Evolutionary conservation across 2,797 vertebrate species (phyloP).

Genomic region (Macropus fuliginosus): DNA sequence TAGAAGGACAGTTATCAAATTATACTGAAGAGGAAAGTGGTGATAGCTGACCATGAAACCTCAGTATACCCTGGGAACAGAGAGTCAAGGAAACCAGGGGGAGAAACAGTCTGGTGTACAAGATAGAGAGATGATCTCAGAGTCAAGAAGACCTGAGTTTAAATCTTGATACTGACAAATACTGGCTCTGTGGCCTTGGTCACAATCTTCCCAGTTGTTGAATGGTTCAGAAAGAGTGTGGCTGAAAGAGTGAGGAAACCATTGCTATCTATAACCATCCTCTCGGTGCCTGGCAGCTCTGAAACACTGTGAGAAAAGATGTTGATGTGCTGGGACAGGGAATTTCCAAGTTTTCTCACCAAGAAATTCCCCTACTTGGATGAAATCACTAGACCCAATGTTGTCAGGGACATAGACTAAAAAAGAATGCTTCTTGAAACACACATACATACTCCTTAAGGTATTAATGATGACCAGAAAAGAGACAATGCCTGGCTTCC

Average conservation of each 20-base stretch:
- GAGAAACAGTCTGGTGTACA: not conserved
- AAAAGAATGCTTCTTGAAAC: not conserved
- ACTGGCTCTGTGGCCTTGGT: not conserved
- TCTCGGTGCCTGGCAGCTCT: not conserved
- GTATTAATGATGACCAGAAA: not conserved
- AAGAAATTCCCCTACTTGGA: not conserved
- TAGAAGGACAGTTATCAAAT: too few species aligned
- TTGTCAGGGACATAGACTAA: not conserved
- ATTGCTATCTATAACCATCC: not conserved
- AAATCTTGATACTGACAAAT: not conserved
- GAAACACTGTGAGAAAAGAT: not conserved
- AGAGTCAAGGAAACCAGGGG: not conserved
- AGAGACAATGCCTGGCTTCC: not conserved
- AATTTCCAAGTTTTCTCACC: not conserved
- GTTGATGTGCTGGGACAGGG: not conserved
- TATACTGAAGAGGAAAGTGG: too few species aligned
- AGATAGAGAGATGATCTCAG: not conserved
- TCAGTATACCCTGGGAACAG: not conserved
- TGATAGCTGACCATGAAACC: too few species aligned
- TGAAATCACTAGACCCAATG: not conserved
- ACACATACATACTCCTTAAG: not conserved
- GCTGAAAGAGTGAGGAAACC: not conserved
- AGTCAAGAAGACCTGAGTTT: not conserved
- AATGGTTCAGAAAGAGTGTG: not conserved
- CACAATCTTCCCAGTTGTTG: not conserved